Evolutionary conservation across 2,797 vertebrate species (phyloP), one percentile per base, ranked within the genome.

Genomic region (Crocodylus rhombifer): DNA sequence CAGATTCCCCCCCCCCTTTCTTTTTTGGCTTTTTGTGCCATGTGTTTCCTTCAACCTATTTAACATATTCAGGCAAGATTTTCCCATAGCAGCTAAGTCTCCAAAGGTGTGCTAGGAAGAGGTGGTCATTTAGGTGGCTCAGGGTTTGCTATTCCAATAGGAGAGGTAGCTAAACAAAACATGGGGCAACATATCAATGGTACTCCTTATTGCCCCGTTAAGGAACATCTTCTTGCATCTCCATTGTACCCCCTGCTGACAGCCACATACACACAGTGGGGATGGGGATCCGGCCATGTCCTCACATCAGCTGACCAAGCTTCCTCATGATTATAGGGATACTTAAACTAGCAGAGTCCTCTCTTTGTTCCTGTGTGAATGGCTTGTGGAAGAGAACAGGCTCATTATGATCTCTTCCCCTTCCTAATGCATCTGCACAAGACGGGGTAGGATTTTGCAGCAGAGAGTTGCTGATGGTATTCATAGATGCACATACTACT

Each of bases 31-130:
- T 89, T 91, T 92, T 92, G 30, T 93, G 83, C 76, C 82, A 36
- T 6, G 25, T 81, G 88, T 94, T 92, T 96, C 82, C 84, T 95
- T 95, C 76, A 89, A 63, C 71, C 86, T 92, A 18, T 94, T 92
- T 92, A 94, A 92, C 87, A 82, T 4, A 90, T 77, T 73, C 30
- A 28, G 62, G 42, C 1, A 0, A 92, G 87, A 33, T 36, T 95
- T 96, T 89, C 82, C 73, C 58, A 55, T 51, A 81, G 26, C 28
- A 76, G 61, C 3, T 60, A 71, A 79, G 26, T 84, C 80, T 80
- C 73, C 74, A 20, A 88, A 95, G 92, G 91, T 89, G 91, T 62
- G n/a, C 42, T 64, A 91, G 84, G 88, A 87, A 61, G 28, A 57
- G 56, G 17, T n/a, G 71, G 80, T 90, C 51, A 61, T 67, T 18